Evolutionary conservation across 2,797 vertebrate species (phyloP), one percentile per base, ranked within the genome.

Genomic region (Luscinia luscinia): DNA sequence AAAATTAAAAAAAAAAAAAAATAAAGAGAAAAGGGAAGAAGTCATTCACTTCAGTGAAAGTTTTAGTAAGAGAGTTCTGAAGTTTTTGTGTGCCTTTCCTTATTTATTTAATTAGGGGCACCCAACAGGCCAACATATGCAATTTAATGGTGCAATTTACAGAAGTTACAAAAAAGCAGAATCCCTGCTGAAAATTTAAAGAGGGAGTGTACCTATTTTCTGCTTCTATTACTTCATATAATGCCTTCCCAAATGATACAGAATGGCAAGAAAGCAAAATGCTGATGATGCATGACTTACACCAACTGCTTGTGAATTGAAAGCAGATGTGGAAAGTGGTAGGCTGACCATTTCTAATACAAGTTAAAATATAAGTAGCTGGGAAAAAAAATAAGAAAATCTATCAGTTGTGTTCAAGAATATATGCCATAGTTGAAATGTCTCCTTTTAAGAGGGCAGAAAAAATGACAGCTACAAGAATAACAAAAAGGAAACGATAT

Each of bases 321-420:
- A 96, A 97, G 83, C 95, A 98, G 92, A 97, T 97, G 96, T 90
- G 94, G 94, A 75, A 87, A 63, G 95, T 97, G 70, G 95, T 96
- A 94, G 95, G 84, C 46, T 94, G 58, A 59, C 43, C 87, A 40
- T 92, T 77, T 87, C 93, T 94, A 90, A 95, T 32, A 32, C 21
- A 46, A 77, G 73, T 83, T 72, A 85, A 41, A 73, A 62, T 68
- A 64, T 54, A 87, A 83, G 46, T 75, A 95, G 72, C 23, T 77
- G 59, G 20, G 12, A 34, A 51, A 79, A 74, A 74, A 75, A 81
- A 26, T 15, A 32, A 9, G 27, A 30, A 77, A 64, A 9, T 74
- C 68, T 80, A 67, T 6, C 12, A 40, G 4, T 18, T 28, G 5
- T 79, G 27, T 58, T 75, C 51, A 74, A 38, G 17, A 64, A 43